These are phyloP conservation scores for Acanthosepion pharaonis DNA, from an alignment of 2,888 invertebrate genomes.

Conservation along the genomic window DNA sequence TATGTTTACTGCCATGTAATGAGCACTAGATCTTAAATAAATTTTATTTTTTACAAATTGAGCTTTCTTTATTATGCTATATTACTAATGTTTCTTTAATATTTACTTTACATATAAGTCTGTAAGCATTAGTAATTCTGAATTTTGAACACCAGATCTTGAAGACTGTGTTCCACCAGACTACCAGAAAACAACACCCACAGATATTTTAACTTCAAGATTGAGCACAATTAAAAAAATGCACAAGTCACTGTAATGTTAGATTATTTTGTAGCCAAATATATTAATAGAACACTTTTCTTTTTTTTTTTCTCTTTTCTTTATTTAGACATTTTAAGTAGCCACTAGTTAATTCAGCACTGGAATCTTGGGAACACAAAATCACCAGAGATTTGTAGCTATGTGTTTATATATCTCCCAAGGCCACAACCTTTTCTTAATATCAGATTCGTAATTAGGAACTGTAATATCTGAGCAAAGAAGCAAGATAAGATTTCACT, in stretches of 20 bases:
- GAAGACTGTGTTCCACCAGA: too few relatives aligned
- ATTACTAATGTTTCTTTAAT: too few relatives aligned
- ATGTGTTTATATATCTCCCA: not conserved
- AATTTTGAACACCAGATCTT: too few relatives aligned
- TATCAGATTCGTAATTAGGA: not conserved
- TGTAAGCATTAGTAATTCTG: too few relatives aligned
- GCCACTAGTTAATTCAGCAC: not conserved
- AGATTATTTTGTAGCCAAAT: not conserved
- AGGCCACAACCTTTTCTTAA: constrained; percentile 4
- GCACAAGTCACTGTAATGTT: not conserved
- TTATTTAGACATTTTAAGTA: not conserved
- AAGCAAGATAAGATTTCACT: constrained; percentile 16
- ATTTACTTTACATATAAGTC: too few relatives aligned
- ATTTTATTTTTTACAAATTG: too few relatives aligned
- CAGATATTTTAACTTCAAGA: too few relatives aligned
- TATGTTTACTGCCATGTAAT: too few relatives aligned
- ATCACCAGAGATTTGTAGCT: not conserved
- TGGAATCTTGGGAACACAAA: not conserved
- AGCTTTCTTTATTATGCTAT: too few relatives aligned
- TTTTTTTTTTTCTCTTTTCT: not conserved
- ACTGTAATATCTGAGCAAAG: not conserved
- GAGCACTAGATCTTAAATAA: too few relatives aligned
- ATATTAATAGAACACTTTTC: not conserved
- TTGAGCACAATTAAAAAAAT: too few relatives aligned
- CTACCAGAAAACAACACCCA: too few relatives aligned